Percentiles rank a stretch among this genome's conserved stretches.
Evolutionary conservation across 2,113 vertebrate genomes (phyloP).

Genomic region (Hoplias malabaricus): DNA sequence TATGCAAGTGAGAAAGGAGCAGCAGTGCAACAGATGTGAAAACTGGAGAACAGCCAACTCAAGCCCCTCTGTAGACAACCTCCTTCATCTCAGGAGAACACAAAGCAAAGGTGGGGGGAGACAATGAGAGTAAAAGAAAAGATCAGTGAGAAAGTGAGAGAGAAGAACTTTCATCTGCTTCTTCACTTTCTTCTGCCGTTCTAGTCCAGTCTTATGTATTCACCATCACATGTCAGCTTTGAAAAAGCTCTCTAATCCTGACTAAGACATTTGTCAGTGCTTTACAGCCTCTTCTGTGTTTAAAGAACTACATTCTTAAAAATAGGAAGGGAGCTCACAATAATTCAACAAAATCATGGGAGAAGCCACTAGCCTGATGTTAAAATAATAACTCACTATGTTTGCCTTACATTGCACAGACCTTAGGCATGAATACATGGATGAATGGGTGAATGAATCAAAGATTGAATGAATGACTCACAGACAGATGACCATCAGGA

Average conservation of each 20-base stretch:
- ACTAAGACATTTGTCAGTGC: neutral
- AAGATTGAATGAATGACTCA: neutral
- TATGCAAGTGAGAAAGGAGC: slow-evolving; percentile 53
- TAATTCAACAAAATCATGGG: too few species aligned
- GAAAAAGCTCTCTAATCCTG: neutral
- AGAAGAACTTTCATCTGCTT: slow-evolving; percentile 40
- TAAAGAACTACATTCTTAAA: neutral
- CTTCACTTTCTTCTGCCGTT: neutral
- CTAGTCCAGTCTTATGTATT: neutral
- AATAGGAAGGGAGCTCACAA: too few species aligned
- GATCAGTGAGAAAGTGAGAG: slow-evolving; percentile 34
- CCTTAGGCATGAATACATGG: neutral
- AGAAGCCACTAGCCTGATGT: too few species aligned
- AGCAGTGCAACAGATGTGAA: slow-evolving; percentile 77
- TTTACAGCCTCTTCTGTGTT: neutral
- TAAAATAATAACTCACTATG: too few species aligned
- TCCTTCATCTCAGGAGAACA: slow-evolving; percentile 65
- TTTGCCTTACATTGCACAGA: too few species aligned
- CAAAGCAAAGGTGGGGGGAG: slow-evolving; percentile 50
- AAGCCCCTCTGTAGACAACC: slow-evolving; percentile 60
- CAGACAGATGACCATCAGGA: neutral
- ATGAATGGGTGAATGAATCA: neutral
- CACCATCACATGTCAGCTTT: neutral
- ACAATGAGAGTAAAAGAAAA: slow-evolving; percentile 41
- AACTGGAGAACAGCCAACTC: slow-evolving; percentile 69